Conservation (phyloP, 2,113 vertebrate genomes). For the Lepisosteus osseus region DNA sequence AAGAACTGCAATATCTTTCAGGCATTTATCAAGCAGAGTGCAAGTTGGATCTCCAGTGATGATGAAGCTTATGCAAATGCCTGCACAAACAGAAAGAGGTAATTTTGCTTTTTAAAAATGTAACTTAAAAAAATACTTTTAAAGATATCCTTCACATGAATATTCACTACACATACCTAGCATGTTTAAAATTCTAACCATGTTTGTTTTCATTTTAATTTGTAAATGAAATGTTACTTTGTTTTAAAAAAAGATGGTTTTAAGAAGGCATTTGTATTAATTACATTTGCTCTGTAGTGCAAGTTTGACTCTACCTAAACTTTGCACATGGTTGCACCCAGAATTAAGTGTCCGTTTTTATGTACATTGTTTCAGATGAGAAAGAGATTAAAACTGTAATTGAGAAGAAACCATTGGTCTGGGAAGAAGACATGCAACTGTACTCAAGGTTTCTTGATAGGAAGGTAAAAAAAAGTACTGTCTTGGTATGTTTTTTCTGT, state of each 20-base stretch:
- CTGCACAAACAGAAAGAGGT: constrained; percentile 59
- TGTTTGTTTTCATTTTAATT: too few species aligned
- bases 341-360: not conserved
- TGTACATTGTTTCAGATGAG: constrained; percentile 45
- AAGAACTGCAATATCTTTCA: constrained; percentile 36
- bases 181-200: too few species aligned
- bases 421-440: constrained; percentile 83
- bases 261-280: too few species aligned
- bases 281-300: too few species aligned
- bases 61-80: constrained; percentile 66
- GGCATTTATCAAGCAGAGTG: constrained; percentile 70
- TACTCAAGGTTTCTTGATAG: constrained; percentile 77
- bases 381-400: constrained; percentile 42
- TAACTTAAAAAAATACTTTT: too few species aligned
- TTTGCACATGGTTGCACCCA: too few species aligned
- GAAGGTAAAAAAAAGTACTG: constrained; percentile 65
- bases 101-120: not conserved
- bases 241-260: too few species aligned
- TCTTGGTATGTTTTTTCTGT: too few species aligned
- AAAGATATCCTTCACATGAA: too few species aligned
- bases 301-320: too few species aligned
- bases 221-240: too few species aligned
- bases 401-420: constrained; percentile 69
- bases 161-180: too few species aligned
- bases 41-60: constrained; percentile 75